These are phyloP conservation scores for Eupithecia inturbata DNA, from an alignment of 2,888 invertebrate genomes.

Conservation along the genomic window DNA sequence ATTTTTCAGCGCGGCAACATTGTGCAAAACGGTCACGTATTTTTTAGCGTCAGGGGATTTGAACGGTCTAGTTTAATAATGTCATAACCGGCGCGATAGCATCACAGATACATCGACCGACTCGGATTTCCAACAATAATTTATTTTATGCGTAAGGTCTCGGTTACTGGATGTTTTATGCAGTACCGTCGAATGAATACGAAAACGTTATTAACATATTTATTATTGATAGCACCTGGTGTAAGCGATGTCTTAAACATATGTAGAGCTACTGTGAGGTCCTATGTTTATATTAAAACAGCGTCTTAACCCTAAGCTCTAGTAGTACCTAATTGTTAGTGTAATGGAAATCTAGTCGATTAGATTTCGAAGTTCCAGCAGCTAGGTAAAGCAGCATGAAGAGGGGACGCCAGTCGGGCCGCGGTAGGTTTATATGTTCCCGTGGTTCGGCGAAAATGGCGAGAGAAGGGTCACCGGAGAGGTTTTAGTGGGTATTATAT, in stretches of 20 bases:
- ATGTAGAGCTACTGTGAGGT: slow-evolving; percentile 18
- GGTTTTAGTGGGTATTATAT: too few relatives aligned
- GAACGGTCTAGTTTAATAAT: slow-evolving; percentile 76
- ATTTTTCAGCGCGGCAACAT: slow-evolving; percentile 76
- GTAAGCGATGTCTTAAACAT: slow-evolving; percentile 30
- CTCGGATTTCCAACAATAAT: slow-evolving; percentile 71
- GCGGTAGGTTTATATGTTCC: too few relatives aligned
- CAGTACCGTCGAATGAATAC: slow-evolving; percentile 63
- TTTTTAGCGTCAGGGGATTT: slow-evolving; percentile 72
- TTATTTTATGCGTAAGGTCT: slow-evolving; percentile 74
- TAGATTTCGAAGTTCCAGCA: not conserved
- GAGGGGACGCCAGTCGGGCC: too few relatives aligned
- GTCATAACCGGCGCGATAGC: slow-evolving; percentile 78
- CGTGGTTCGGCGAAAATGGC: too few relatives aligned
- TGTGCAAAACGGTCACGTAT: slow-evolving; percentile 80
- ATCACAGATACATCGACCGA: slow-evolving; percentile 68
- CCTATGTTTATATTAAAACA: slow-evolving; percentile 25
- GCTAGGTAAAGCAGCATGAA: too few relatives aligned
- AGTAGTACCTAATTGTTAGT: not conserved
- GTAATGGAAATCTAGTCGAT: not conserved
- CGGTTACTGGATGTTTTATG: slow-evolving; percentile 68
- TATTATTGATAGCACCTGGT: slow-evolving; percentile 44
- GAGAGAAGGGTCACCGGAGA: too few relatives aligned
- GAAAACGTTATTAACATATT: slow-evolving; percentile 56
- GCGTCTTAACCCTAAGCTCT: slow-evolving; percentile 2